Evolutionary conservation across 2,113 vertebrate species (phyloP), one percentile per base, ranked within the genome.

Genomic region (Ivindomyrus marchei): DNA sequence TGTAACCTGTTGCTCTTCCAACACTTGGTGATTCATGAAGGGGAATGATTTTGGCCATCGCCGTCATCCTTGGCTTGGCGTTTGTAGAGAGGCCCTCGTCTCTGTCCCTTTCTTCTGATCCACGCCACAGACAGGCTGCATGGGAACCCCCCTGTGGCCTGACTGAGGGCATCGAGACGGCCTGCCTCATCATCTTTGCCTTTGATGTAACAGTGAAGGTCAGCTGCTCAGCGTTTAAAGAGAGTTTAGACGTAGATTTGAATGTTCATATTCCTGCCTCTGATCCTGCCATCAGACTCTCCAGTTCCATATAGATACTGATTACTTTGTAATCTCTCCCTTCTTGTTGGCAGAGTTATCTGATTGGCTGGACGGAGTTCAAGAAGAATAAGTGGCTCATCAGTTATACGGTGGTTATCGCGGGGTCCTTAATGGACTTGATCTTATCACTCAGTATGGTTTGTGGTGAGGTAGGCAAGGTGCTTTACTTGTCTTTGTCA

Each of bases 341-440:
- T 36, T 52, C 50, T 47, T 89, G 17, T 89, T 83, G 70, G 0
- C 91, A 99, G 98, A 95, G 97, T 93, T 99, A 99, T 92, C 90
- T 99, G 94, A 96, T 99, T 47, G 98, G 98, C 85, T 97, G 97
- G 97, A 95, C 97, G 56, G 97, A 98, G 93, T 97, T 99, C 90
- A 94, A 93, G 92, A 96, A 96, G 92, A 97, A 92, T 92, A 98
- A 96, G 58, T 99, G 98, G 98, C 94, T 99, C 56, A 94, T 98
- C 90, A 95, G 96, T 90, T 99, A 99, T 93, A 94, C 95, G 0
- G 53, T 96, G 10, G 96, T 95, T 4, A 94, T 99, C 77, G 0
- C 91, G 0, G 74, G 95, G 17, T 98, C 98, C 3, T 0, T 97
- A 49, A 36, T 95, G 2, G 98, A 99, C 92, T 99, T 98, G 97